Evolutionary conservation across 2,113 vertebrate species (phyloP).

Genomic region (Menidia beryllina): DNA sequence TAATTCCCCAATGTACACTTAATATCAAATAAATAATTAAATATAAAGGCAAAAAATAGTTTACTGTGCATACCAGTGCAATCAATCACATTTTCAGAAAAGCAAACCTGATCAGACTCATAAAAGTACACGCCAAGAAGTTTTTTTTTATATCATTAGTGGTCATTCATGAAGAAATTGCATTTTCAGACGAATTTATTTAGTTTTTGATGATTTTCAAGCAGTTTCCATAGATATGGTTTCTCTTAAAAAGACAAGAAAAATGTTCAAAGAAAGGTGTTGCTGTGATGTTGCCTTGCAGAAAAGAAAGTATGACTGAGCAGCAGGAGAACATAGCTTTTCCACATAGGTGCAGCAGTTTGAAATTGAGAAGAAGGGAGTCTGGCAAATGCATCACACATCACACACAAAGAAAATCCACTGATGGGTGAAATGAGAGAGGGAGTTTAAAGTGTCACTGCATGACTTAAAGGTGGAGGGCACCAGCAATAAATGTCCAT

Average conservation of each 20-base stretch:
- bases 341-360: conserved; percentile 36
- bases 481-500: conserved; percentile 42
- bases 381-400: conserved; percentile 27
- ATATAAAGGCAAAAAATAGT: too few species aligned
- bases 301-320: neutral
- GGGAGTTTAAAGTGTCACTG: conserved; percentile 60
- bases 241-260: neutral
- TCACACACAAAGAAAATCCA: conserved; percentile 44
- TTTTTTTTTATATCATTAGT: neutral
- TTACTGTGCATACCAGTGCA: too few species aligned
- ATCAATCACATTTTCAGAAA: too few species aligned
- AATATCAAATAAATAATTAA: too few species aligned
- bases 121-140: too few species aligned
- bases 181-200: neutral
- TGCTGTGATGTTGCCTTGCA: neutral
- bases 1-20: too few species aligned
- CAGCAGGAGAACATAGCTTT: conserved; percentile 10
- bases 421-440: conserved; percentile 73
- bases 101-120: too few species aligned
- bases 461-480: conserved; percentile 46
- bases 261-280: neutral
- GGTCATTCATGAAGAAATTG: neutral
- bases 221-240: neutral
- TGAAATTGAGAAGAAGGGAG: conserved; percentile 47
- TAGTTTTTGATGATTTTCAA: neutral